Percentiles rank a stretch among this genome's conserved stretches.
Evolutionary conservation across 2,888 invertebrate genomes (phyloP).

Genomic region (Euproctis similis): DNA sequence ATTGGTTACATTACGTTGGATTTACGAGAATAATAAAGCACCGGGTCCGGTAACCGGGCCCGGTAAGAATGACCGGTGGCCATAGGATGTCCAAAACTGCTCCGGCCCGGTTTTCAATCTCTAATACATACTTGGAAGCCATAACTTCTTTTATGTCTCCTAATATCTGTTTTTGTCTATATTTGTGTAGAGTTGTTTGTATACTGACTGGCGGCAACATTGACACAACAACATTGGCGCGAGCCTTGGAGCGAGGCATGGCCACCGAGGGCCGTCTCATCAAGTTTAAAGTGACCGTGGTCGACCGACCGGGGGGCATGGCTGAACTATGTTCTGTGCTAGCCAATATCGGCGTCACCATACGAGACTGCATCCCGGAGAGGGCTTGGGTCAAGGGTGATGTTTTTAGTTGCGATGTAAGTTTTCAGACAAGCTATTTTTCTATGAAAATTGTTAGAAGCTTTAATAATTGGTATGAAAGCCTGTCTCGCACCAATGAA

Average conservation of each 20-base stretch:
- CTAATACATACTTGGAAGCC: too few relatives aligned
- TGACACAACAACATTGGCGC: conserved; percentile 89
- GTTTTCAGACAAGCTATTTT: background rate
- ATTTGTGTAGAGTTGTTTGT: conserved; percentile 81
- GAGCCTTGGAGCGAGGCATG: conserved; percentile 91
- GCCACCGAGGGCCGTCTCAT: conserved; percentile 88
- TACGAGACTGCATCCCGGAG: conserved; percentile 96
- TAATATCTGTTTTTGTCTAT: too few relatives aligned
- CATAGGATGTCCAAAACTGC: too few relatives aligned
- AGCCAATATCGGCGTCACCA: conserved; percentile 84
- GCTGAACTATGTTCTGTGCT: conserved; percentile 86
- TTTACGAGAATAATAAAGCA: too few relatives aligned
- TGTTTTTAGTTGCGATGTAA: conserved; percentile 78
- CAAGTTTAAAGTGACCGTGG: conserved; percentile 78
- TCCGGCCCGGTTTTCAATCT: too few relatives aligned
- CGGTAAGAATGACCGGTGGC: too few relatives aligned
- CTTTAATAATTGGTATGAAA: too few relatives aligned
- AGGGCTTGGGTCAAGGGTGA: conserved; percentile 94
- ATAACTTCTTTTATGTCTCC: too few relatives aligned
- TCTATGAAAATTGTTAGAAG: too few relatives aligned
- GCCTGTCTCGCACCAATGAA: too few relatives aligned
- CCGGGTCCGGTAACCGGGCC: too few relatives aligned
- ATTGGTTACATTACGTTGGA: too few relatives aligned
- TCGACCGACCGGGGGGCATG: conserved; percentile 91
- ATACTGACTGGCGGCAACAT: conserved; percentile 92